These are phyloP conservation scores for Penaeus monodon DNA, from an alignment of 2,888 invertebrate species.

Conservation along the genomic window DNA sequence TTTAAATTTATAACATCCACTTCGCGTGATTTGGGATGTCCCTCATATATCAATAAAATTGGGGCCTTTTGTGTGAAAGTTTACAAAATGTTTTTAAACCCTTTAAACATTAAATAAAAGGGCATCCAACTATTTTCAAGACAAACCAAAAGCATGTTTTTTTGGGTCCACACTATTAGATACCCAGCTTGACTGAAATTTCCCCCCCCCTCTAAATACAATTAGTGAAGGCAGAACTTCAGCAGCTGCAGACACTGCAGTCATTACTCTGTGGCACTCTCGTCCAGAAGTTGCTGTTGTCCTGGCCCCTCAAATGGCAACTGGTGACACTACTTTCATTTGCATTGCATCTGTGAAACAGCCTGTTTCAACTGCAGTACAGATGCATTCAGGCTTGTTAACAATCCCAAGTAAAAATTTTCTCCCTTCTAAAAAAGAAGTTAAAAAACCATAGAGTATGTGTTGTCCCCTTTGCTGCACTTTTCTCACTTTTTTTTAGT, in stretches of 20 bases:
- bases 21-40: conserved; percentile 11
- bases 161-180: conserved; percentile 9
- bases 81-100: no score
- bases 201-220: conserved; percentile 15
- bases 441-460: no score
- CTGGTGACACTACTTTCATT: conserved; percentile 25
- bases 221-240: conserved; percentile 29
- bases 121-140: conserved; percentile 20
- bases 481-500: no score
- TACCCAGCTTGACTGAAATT: conserved; percentile 4
- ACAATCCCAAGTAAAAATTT: background rate
- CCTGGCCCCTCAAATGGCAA: background rate
- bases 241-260: conserved; percentile 9
- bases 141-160: background rate
- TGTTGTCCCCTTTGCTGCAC: no score
- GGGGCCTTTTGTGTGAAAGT: no score
- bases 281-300: conserved; percentile 14
- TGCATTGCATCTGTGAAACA: conserved; percentile 11
- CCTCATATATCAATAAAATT: conserved; percentile 24
- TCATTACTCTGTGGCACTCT: conserved; percentile 23
- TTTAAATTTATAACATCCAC: no score
- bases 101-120: background rate
- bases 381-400: conserved; percentile 15
- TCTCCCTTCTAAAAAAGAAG: background rate
- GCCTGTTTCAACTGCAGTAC: conserved; percentile 17